Conservation (phyloP, 2,888 invertebrate species). For the Hoplodrina ambigua region DNA sequence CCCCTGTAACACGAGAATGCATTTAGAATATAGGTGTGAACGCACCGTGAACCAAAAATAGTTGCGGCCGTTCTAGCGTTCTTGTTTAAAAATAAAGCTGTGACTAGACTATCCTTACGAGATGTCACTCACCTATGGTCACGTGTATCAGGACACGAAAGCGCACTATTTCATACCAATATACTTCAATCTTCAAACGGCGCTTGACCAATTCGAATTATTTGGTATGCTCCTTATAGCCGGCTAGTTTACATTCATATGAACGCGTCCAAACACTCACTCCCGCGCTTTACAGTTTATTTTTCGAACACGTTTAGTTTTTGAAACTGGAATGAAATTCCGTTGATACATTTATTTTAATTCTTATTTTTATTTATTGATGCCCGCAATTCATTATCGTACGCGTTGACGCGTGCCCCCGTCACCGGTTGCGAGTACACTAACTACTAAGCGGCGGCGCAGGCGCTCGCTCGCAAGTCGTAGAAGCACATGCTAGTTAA, state of each 20-base stretch:
- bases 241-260: conserved; percentile 79
- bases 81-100: conserved; percentile 83
- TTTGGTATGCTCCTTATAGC: conserved; percentile 74
- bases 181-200: conserved; percentile 74
- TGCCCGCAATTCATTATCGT: conserved; percentile 66
- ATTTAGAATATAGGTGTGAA: conserved; percentile 81
- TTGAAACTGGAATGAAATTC: conserved; percentile 55
- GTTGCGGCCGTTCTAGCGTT: conserved; percentile 79
- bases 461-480: conserved; percentile 69
- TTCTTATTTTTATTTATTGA: conserved; percentile 65
- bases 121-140: conserved; percentile 86
- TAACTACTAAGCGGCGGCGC: conserved; percentile 66
- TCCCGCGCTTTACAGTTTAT: conserved; percentile 72
- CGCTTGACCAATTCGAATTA: conserved; percentile 83
- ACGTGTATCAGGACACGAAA: conserved; percentile 74
- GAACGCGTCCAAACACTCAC: conserved; percentile 75
- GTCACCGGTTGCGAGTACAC: conserved; percentile 82
- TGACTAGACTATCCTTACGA: conserved; percentile 73
- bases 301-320: conserved; percentile 62
- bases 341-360: conserved; percentile 65
- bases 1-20: conserved; percentile 84
- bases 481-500: conserved; percentile 76
- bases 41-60: conserved; percentile 86
- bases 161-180: conserved; percentile 76
- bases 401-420: conserved; percentile 78